A percentile compares a stretch with the other conserved stretches of the same genome.
Conservation (phyloP, 2,888 invertebrate species). For the Platycheirus albimanus region DNA sequence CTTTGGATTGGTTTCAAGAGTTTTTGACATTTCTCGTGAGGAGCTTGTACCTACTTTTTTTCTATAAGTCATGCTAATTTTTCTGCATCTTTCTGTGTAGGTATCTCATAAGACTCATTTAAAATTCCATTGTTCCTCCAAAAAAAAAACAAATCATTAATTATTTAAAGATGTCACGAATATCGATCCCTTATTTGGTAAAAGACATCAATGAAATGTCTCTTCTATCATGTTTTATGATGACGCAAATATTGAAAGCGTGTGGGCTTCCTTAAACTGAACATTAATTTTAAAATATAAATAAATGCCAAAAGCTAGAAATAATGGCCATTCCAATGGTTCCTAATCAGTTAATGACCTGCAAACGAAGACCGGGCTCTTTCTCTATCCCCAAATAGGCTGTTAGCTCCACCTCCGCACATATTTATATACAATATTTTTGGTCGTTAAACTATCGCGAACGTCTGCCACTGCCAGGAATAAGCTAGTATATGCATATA, state of each 20-base stretch:
- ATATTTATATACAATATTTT: neutral
- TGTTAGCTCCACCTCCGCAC: conserved; percentile 49
- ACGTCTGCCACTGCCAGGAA: conserved; percentile 51
- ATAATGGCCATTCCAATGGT: conserved; percentile 48
- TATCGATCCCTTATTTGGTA: neutral
- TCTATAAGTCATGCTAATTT: too few relatives aligned
- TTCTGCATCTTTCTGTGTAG: too few relatives aligned
- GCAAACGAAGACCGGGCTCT: conserved; percentile 37
- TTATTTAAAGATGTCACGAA: too few relatives aligned
- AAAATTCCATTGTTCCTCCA: too few relatives aligned
- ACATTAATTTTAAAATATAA: neutral
- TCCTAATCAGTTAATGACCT: conserved; percentile 71
- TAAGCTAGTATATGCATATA: too few relatives aligned
- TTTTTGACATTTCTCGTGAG: too few relatives aligned
- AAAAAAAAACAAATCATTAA: too few relatives aligned
- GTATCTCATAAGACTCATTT: too few relatives aligned
- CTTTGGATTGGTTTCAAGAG: too few relatives aligned
- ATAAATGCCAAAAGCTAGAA: conserved; percentile 25
- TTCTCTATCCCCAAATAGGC: conserved; percentile 42
- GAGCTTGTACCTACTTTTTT: too few relatives aligned
- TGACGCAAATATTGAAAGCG: conserved; percentile 12
- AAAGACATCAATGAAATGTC: neutral
- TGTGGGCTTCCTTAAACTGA: conserved; percentile 37
- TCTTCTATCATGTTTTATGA: neutral
- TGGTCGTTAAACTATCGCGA: conserved; percentile 64